Conservation (phyloP, 2,797 vertebrate species). For the Siniperca scherzeri region DNA sequence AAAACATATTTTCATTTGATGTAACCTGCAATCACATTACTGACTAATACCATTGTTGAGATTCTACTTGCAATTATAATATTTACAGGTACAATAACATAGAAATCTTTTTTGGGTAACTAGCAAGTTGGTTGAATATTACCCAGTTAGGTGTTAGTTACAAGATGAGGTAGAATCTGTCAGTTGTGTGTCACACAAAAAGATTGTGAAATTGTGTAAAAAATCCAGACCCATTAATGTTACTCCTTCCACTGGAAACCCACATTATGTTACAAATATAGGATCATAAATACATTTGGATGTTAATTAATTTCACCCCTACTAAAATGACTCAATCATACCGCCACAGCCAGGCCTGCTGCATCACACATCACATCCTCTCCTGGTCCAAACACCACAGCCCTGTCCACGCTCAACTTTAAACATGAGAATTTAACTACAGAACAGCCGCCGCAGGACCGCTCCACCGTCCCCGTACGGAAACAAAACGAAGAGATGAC, state of each 20-base stretch:
- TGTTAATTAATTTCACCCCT: neutral
- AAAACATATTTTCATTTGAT: neutral
- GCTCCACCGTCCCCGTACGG: neutral
- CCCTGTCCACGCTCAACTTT: neutral
- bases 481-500: slow-evolving; percentile 18
- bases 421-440: slow-evolving; percentile 5
- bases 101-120: too few relatives aligned
- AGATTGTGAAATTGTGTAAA: slow-evolving; percentile 7
- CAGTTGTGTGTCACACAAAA: neutral
- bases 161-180: neutral
- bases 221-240: neutral
- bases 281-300: slow-evolving; percentile 1
- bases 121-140: too few relatives aligned
- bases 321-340: slow-evolving; percentile 5
- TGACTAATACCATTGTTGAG: neutral
- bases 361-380: slow-evolving; percentile 20
- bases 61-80: neutral
- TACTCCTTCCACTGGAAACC: neutral
- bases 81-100: neutral
- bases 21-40: neutral
- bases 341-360: slow-evolving; percentile 16
- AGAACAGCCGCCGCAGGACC: slow-evolving; percentile 11
- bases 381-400: slow-evolving; percentile 18
- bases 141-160: too few relatives aligned
- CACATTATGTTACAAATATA: neutral